Base-by-base conservation (phyloP, 1,140 invertebrate genomes). In the Listronotus oregonensis region DNA sequence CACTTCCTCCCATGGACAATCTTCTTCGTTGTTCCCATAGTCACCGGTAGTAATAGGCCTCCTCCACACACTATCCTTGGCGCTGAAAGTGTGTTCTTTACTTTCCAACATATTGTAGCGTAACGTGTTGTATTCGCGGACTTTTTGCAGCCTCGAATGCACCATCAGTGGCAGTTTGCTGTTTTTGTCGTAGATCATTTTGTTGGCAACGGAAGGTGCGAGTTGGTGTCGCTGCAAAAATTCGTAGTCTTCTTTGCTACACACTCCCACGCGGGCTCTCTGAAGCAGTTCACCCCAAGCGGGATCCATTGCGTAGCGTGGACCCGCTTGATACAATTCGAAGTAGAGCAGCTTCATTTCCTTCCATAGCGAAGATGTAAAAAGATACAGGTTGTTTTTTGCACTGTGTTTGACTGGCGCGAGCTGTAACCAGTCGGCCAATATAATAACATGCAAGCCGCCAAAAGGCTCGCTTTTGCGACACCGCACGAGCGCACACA, bases 381-480 rank as follows among this genome's bases (percentile, higher is more conserved):
- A 39, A 39, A 39, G 37, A 39, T 39, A 39, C 37, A 39, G 37
- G 37, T 39, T 39, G 37, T 39, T 39, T 39, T 39, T 39, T 39
- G 37, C 37, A 39, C 37, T 39, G 37, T 39, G 37, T 39, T 39
- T 39, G 37, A 39, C 37, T 39, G 37, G 37, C 37, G 37, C 37
- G 37, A 39, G 37, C 37, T 39, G 37, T 39, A 39, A 39, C 37
- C 37, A 39, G 37, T 39, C 37, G 37, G 37, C 37, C 37, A 39
- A 39, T 39, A 39, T 12, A 39, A 39, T 39, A 39, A 39, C n/a
- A n/a, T n/a, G n/a, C n/a, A n/a, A n/a, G n/a, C n/a, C n/a, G n/a
- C n/a, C n/a, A n/a, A n/a, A n/a, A n/a, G n/a, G n/a, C n/a, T n/a
- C n/a, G n/a, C n/a, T n/a, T n/a, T n/a, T n/a, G n/a, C 37, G 37